phyloP scores from a whole-genome alignment of 1,140 invertebrate genomes.

The Agrypnia vestita region DNA sequence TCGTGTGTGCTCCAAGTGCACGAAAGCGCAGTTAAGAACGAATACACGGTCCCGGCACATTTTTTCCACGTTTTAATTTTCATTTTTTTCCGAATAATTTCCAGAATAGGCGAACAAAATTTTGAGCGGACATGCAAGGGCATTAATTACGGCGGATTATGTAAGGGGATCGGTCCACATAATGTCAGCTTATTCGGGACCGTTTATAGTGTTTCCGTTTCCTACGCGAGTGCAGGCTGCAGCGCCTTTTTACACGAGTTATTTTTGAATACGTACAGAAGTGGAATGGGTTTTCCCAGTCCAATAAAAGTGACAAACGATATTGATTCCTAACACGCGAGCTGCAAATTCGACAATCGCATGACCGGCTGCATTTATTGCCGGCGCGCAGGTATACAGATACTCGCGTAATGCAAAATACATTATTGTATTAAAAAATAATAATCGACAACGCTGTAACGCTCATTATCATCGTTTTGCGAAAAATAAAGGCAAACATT shows the following conservation, averaged over 20 bases:
- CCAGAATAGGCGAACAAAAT: not conserved
- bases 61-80: too few species aligned
- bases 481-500: too few species aligned
- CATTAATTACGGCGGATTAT: conserved; percentile 36
- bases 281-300: conserved; percentile 37
- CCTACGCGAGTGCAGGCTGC: conserved; percentile 21
- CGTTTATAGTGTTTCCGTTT: not conserved
- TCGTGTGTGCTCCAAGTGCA: too few species aligned
- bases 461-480: too few species aligned
- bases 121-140: conserved; percentile 28
- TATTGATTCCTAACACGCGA: conserved; percentile 59
- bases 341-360: conserved; percentile 61
- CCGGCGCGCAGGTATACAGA: conserved; percentile 2
- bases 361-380: conserved; percentile 54
- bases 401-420: conserved; percentile 58
- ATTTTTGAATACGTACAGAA: conserved; percentile 42
- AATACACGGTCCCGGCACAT: too few species aligned
- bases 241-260: conserved; percentile 41
- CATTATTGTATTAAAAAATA: conserved; percentile 42
- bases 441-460: too few species aligned
- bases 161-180: conserved; percentile 7
- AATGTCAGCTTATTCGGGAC: not conserved
- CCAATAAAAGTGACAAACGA: conserved; percentile 61
- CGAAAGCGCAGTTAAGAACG: too few species aligned
- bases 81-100: not conserved